Conservation (phyloP, 2,888 invertebrate species). For the Lasioglossum villosulum region DNA sequence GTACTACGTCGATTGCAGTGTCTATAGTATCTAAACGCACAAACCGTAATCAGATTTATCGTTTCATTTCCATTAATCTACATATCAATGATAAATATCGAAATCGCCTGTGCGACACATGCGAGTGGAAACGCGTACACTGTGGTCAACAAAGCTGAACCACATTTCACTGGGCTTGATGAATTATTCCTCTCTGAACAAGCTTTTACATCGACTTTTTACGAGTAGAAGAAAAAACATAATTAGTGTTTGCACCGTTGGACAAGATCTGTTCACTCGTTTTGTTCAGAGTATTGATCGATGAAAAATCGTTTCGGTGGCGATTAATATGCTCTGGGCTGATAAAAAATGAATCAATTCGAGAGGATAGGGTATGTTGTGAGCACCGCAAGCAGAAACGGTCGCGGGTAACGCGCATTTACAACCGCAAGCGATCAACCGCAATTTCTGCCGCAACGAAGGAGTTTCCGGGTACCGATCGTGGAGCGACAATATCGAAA, state of each 20-base stretch:
- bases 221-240: not conserved
- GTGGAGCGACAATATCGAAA: conserved; percentile 45
- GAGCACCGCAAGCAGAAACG: not conserved
- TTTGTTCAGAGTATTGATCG: not conserved
- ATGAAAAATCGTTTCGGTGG: not conserved
- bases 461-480: conserved; percentile 25
- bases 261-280: not conserved
- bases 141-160: not conserved
- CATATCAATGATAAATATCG: conserved; percentile 15
- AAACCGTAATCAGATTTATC: conserved; percentile 6
- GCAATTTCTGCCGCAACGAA: conserved; percentile 24
- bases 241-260: not conserved
- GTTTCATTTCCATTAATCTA: conserved; percentile 16
- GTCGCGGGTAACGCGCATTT: not conserved
- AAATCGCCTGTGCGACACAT: not conserved
- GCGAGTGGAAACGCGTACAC: not conserved
- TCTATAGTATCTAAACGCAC: conserved; percentile 1
- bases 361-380: not conserved
- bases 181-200: not conserved
- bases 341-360: not conserved
- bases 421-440: not conserved
- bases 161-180: not conserved
- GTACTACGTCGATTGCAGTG: not conserved
- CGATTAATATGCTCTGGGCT: not conserved
- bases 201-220: not conserved